Evolutionary conservation across 53 echinoderm and acorn worm genomes (phyloP).

Genomic region (Astropecten irregularis): DNA sequence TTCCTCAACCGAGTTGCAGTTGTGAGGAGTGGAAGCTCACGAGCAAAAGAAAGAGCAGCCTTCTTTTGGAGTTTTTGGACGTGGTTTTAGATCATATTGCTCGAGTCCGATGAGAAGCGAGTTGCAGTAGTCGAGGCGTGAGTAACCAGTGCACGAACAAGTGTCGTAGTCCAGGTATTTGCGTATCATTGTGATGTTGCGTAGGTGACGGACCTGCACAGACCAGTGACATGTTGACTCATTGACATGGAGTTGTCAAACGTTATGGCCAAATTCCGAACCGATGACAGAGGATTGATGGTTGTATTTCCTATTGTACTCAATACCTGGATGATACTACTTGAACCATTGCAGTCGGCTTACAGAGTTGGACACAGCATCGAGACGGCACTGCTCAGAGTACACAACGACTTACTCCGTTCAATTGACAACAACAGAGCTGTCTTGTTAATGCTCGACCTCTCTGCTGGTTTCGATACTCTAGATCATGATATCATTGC

Average conservation of each 20-base stretch:
- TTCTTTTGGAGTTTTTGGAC: neutral
- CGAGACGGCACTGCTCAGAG: constrained; percentile 10
- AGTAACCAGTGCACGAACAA: neutral
- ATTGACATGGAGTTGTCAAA: constrained; percentile 16
- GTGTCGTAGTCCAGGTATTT: constrained; percentile 5
- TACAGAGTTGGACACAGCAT: constrained; percentile 13
- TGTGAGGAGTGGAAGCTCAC: too few species aligned
- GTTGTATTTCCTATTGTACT: too few species aligned
- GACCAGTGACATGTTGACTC: neutral
- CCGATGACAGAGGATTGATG: too few species aligned
- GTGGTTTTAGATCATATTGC: neutral
- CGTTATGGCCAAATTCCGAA: neutral
- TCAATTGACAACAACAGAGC: constrained; percentile 14
- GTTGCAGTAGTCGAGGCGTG: too few species aligned
- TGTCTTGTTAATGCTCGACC: constrained; percentile 8
- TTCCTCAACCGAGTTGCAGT: too few species aligned
- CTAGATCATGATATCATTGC: constrained; percentile 1
- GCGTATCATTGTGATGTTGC: neutral
- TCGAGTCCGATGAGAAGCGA: too few species aligned
- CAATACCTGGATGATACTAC: constrained; percentile 21
- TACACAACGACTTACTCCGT: constrained; percentile 11
- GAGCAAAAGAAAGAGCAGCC: too few species aligned
- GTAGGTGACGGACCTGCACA: neutral
- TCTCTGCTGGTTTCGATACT: constrained; percentile 4
- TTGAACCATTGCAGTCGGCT: constrained; percentile 38